These are phyloP conservation scores for Petrocephalus microphthalmus DNA, from an alignment of 2,113 vertebrate genomes.

Conservation along the genomic window DNA sequence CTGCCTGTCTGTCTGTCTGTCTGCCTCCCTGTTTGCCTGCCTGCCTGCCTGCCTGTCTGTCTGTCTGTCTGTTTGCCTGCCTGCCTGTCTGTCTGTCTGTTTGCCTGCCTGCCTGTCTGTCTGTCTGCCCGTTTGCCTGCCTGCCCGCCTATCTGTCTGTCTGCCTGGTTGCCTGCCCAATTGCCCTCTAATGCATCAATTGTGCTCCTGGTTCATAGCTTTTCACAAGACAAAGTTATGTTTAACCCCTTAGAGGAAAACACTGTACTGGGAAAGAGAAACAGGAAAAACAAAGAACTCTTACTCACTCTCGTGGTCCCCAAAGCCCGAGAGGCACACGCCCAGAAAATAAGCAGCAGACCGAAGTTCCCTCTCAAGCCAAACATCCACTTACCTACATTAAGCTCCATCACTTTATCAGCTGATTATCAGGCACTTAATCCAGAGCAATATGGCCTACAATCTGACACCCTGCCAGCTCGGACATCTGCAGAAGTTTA, in stretches of 20 bases:
- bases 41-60: neutral
- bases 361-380: neutral
- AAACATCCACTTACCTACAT: neutral
- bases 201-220: neutral
- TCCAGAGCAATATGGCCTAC: neutral
- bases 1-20: neutral
- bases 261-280: neutral
- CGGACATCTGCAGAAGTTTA: neutral
- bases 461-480: neutral
- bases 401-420: neutral
- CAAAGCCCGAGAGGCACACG: neutral
- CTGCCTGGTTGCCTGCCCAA: neutral
- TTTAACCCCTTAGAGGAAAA: neutral
- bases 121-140: neutral
- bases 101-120: neutral
- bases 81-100: neutral
- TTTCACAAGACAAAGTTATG: neutral
- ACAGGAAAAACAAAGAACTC: neutral
- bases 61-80: neutral
- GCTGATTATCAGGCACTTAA: neutral
- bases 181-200: neutral
- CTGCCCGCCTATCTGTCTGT: neutral
- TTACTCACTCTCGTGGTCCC: neutral
- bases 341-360: neutral
- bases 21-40: neutral